Evolutionary conservation across 2,888 invertebrate genomes (phyloP).

Genomic region (Arctia plantaginis): DNA sequence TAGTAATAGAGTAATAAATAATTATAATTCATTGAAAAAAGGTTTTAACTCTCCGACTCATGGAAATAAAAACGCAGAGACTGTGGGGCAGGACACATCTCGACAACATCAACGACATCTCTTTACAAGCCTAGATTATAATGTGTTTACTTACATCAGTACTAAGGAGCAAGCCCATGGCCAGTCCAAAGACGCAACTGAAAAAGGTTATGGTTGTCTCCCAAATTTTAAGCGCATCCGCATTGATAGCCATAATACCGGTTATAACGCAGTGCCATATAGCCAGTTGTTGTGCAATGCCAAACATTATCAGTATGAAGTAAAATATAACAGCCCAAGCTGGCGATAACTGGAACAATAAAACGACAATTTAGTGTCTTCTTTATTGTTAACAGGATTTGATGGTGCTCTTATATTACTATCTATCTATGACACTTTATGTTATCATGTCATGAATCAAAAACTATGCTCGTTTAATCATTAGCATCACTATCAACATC

Average conservation of each 20-base stretch:
- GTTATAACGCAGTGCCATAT: constrained; percentile 97
- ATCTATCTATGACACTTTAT: too few relatives aligned
- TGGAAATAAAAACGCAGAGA: neutral
- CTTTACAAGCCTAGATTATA: neutral
- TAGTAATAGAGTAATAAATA: neutral
- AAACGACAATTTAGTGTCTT: constrained; percentile 2
- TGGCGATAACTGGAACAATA: constrained; percentile 89
- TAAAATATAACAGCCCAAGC: constrained; percentile 96
- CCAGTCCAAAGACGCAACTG: constrained; percentile 93
- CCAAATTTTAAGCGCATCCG: constrained; percentile 90
- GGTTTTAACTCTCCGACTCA: neutral
- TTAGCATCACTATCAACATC: too few relatives aligned
- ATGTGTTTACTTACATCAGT: constrained; percentile 90
- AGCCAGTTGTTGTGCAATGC: constrained; percentile 94
- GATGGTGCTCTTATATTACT: neutral
- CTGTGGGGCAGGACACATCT: neutral
- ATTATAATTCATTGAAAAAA: neutral
- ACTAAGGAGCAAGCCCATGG: constrained; percentile 94
- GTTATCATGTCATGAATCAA: too few relatives aligned
- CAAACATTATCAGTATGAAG: constrained; percentile 93
- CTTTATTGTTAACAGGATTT: neutral
- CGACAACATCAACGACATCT: too few relatives aligned
- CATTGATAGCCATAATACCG: constrained; percentile 92
- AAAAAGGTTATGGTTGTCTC: constrained; percentile 94
- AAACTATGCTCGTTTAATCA: too few relatives aligned